A percentile compares a stretch with the other conserved stretches of the same genome.
These are phyloP conservation scores for Hippolais icterina DNA, from an alignment of 2,113 vertebrate genomes.

Conservation along the genomic window DNA sequence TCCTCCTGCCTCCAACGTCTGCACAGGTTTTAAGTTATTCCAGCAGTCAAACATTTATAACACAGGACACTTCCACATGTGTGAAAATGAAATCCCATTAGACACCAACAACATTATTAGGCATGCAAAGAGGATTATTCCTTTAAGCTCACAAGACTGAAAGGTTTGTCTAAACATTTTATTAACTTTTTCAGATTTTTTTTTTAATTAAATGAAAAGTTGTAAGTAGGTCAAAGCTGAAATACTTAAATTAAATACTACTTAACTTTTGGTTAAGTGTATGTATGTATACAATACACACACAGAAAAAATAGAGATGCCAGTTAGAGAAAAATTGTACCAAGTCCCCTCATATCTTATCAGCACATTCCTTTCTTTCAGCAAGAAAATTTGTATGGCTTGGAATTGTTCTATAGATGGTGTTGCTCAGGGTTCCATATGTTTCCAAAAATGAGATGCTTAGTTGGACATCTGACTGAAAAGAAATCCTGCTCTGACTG, in stretches of 20 bases:
- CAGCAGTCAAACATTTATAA: slow-evolving; percentile 36
- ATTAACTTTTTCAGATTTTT: slow-evolving; percentile 48
- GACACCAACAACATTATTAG: slow-evolving; percentile 65
- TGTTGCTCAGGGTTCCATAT: not conserved
- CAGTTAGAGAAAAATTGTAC: not conserved
- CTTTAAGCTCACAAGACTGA: slow-evolving; percentile 36
- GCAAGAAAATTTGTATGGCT: not conserved
- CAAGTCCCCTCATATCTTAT: not conserved
- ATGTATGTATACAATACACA: not conserved
- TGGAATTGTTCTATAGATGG: not conserved
- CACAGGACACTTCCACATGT: slow-evolving; percentile 69
- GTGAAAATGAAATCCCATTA: slow-evolving; percentile 70
- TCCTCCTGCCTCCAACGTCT: slow-evolving; percentile 64
- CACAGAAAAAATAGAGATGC: not conserved
- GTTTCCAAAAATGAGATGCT: not conserved
- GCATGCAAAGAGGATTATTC: slow-evolving; percentile 42
- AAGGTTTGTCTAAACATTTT: slow-evolving; percentile 60
- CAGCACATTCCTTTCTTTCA: not conserved
- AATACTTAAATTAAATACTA: slow-evolving; percentile 5
- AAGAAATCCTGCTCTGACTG: not conserved
- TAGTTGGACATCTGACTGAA: not conserved
- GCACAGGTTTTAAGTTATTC: slow-evolving; percentile 76
- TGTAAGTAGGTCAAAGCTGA: slow-evolving; percentile 23
- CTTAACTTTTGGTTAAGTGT: not conserved
- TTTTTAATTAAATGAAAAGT: slow-evolving; percentile 55